Percentiles rank a stretch among this genome's conserved stretches.
These are phyloP conservation scores for Lophochroa leadbeateri DNA, from an alignment of 2,113 vertebrate species.

Conservation along the genomic window DNA sequence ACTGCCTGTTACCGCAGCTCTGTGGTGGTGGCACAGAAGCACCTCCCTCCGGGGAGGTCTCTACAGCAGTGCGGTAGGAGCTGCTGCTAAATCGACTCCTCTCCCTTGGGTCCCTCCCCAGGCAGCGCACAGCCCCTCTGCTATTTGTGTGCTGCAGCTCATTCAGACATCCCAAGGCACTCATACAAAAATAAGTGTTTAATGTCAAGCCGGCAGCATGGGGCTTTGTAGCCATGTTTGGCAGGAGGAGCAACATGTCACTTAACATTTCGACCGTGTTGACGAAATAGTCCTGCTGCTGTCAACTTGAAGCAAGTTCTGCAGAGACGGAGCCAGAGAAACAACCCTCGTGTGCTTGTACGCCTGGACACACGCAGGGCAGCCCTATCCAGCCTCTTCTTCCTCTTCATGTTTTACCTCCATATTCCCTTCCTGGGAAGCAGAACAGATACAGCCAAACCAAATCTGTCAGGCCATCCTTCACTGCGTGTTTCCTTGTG, in stretches of 20 bases:
- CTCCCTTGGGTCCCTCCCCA: background rate
- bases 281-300: background rate
- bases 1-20: background rate
- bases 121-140: background rate
- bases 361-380: background rate
- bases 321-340: background rate
- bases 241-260: background rate
- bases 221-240: background rate
- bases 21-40: background rate
- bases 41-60: background rate
- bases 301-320: background rate
- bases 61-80: background rate
- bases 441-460: background rate
- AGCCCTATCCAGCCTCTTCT: background rate
- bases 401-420: background rate
- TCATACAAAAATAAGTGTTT: background rate
- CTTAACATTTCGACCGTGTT: background rate
- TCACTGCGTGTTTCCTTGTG: fast-evolving
- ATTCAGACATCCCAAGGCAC: background rate
- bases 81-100: background rate
- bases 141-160: background rate
- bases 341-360: background rate
- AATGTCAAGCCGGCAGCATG: background rate
- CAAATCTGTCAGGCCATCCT: background rate
- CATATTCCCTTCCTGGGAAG: background rate